Evolutionary conservation across 2,797 vertebrate species (phyloP), one percentile per base, ranked within the genome.

Genomic region (Kryptopterus vitreolus): DNA sequence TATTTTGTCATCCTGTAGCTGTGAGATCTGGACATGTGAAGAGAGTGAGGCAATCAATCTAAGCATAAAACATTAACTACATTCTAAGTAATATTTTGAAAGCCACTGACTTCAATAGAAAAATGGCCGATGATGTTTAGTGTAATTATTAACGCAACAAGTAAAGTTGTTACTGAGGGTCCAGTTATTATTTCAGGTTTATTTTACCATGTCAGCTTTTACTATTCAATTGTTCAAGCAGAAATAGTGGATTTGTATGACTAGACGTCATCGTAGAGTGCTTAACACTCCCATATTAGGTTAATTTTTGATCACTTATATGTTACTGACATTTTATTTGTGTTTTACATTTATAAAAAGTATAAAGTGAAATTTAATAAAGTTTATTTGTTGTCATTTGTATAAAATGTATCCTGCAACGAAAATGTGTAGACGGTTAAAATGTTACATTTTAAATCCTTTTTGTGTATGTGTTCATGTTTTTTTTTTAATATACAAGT

Each of bases 1-100:
- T 81, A 92, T 91, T 84, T 95, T 94, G 76, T 90, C 91, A 70
- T 95, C 93, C 77, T 94, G 92, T 87, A 94, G 92, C 73, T 94
- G 89, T 33, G 92, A 91, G 86, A 95, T 93, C 94, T 95, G 88
- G 31, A 85, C 11, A 80, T 73, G 65, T 18, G 4, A 79, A 57
- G 13, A 52, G 29, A 16, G 61, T 18, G 29, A 53, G 20, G 1
- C 10, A 53, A 52, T 12, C 8, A 2, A 52, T 48, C 46, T n/a
- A 48, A 46, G 6, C 24, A 58, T n/a, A 9, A 31, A 79, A 20
- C 11, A 46, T n/a, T 29, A 18, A 24, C 16, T 68, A 48, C 3
- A 29, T 26, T 48, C 16, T 50, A 33, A 24, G 2, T 69, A 26
- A 69, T 69, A 29, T 26, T 50, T 13, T 18, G 16, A 26, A 50